These are phyloP conservation scores for Drosophila eohydei DNA, from an alignment of 2,888 invertebrate genomes.

Conservation along the genomic window DNA sequence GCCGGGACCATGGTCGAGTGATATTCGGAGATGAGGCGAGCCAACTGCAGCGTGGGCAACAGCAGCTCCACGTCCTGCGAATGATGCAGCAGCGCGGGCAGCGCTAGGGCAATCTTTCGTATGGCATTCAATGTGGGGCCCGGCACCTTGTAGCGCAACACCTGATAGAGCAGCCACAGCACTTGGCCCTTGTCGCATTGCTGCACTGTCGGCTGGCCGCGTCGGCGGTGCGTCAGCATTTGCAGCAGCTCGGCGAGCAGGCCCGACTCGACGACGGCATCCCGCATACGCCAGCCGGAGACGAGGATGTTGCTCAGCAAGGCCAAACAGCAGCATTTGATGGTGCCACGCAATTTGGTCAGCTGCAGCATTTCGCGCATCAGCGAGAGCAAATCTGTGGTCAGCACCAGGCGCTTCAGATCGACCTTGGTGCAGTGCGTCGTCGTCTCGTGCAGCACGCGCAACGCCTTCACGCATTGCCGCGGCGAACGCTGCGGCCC, in stretches of 20 bases:
- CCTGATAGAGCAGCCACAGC: slow-evolving; percentile 52
- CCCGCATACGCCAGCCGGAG: slow-evolving; percentile 45
- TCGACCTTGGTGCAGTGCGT: slow-evolving; percentile 53
- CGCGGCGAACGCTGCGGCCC: slow-evolving; percentile 35
- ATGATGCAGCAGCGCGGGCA: slow-evolving; percentile 17
- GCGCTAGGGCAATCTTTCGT: slow-evolving; percentile 21
- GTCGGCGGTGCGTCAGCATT: slow-evolving; percentile 7
- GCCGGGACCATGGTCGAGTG: slow-evolving; percentile 40
- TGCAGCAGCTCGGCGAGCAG: slow-evolving; percentile 33
- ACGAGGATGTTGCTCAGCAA: slow-evolving; percentile 55
- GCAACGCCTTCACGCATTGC: slow-evolving; percentile 40
- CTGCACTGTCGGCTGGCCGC: slow-evolving; percentile 7
- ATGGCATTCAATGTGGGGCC: slow-evolving; percentile 33
- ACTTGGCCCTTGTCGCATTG: slow-evolving; percentile 28
- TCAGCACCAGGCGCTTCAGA: slow-evolving; percentile 43
- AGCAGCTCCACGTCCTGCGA: slow-evolving; percentile 39
- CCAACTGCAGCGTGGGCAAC: slow-evolving; percentile 33
- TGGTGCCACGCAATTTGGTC: slow-evolving; percentile 2
- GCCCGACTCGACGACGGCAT: slow-evolving; percentile 48
- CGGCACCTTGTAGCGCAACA: slow-evolving; percentile 45
- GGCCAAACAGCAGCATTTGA: slow-evolving; percentile 24
- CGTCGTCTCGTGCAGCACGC: slow-evolving; percentile 54
- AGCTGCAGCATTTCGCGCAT: slow-evolving; percentile 10
- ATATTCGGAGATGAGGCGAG: slow-evolving; percentile 53
- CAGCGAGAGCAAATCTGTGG: slow-evolving; percentile 29